These are phyloP conservation scores for Tupiocoris notatus DNA, from an alignment of 2,888 invertebrate species.

Conservation along the genomic window DNA sequence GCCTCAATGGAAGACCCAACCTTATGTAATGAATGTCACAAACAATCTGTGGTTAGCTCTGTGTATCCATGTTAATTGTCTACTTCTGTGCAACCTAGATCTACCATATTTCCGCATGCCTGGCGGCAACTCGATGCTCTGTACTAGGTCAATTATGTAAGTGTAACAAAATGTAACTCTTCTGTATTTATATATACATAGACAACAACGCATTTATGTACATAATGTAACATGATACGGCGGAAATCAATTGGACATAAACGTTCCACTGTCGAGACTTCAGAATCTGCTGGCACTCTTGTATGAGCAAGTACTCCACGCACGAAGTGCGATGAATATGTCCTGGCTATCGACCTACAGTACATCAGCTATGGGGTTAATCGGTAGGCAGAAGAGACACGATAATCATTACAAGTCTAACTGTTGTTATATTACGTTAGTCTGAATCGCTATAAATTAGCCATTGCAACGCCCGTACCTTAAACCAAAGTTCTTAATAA, in stretches of 20 bases:
- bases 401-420: no score
- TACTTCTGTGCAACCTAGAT: constrained; percentile 30
- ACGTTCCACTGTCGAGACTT: no score
- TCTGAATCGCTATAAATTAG: no score
- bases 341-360: no score
- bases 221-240: constrained; percentile 15
- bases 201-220: constrained; percentile 31
- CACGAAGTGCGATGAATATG: no score
- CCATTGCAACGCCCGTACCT: no score
- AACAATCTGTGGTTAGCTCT: constrained; percentile 41
- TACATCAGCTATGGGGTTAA: no score
- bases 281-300: no score
- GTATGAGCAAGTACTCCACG: no score
- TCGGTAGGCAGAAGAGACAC: no score
- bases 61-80: constrained; percentile 42
- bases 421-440: no score
- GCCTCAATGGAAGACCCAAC: not conserved
- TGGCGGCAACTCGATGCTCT: constrained; percentile 37
- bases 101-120: constrained; percentile 35
- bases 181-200: not conserved
- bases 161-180: not conserved
- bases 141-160: constrained; percentile 38
- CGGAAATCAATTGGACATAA: not conserved
- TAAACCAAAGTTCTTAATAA: no score
- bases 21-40: constrained; percentile 32